phyloP scores from a whole-genome alignment of 2,113 vertebrate species.

The Tylochromis polylepis region DNA sequence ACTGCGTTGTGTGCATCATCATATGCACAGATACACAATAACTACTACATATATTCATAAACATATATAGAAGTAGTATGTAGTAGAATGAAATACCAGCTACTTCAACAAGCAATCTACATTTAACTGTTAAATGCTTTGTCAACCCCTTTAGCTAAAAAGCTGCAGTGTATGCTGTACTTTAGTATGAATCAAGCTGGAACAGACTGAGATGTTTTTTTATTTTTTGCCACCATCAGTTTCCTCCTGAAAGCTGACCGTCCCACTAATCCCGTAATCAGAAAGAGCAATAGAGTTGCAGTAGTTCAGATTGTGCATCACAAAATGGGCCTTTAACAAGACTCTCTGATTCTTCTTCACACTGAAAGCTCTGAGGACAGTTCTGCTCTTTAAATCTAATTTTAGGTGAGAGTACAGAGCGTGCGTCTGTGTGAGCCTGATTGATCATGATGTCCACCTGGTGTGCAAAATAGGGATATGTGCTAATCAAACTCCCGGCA shows the following conservation, averaged over 20 bases:
- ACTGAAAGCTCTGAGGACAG: neutral
- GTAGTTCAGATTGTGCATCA: constrained; percentile 22
- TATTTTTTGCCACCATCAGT: neutral
- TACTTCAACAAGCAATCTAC: neutral
- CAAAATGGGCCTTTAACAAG: neutral
- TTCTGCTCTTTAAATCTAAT: neutral
- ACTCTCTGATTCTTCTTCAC: neutral
- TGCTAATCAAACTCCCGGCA: constrained; percentile 47
- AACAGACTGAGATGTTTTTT: neutral
- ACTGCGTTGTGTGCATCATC: neutral
- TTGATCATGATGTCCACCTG: constrained; percentile 35
- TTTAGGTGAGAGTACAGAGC: neutral
- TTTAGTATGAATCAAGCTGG: neutral
- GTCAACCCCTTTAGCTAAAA: neutral
- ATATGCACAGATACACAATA: neutral
- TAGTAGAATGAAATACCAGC: neutral
- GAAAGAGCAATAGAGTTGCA: neutral
- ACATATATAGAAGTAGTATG: too few species aligned
- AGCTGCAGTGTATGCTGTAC: neutral
- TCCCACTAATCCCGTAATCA: constrained; percentile 5
- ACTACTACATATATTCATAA: neutral
- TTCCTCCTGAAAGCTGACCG: neutral
- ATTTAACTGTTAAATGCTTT: neutral
- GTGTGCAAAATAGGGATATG: constrained; percentile 19
- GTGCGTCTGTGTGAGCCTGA: constrained; percentile 20